Percentiles rank a stretch among this genome's conserved stretches.
These are phyloP conservation scores for Tyrophagus putrescentiae DNA, from an alignment of 1,140 invertebrate genomes.

Conservation along the genomic window DNA sequence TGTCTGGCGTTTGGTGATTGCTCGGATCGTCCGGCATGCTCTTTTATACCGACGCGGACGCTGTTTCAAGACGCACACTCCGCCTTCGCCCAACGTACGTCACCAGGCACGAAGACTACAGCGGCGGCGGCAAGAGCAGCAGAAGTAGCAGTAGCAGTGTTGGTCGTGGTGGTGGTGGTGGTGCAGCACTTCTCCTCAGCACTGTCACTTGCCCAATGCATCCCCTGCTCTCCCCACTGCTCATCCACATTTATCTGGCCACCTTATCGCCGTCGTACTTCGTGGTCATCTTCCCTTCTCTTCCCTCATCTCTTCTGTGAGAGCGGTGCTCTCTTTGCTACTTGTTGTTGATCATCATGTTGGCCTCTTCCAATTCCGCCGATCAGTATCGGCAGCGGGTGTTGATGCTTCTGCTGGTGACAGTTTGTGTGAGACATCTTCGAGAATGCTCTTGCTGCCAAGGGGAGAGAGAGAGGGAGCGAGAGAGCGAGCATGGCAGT, in stretches of 20 bases:
- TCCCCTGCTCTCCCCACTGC: background rate
- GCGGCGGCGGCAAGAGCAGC: too few relatives aligned
- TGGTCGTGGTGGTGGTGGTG: too few relatives aligned
- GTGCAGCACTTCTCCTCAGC: background rate
- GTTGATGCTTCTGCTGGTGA: too few relatives aligned
- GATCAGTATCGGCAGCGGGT: background rate
- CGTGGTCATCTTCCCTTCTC: conserved; percentile 2
- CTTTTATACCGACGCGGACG: conserved; percentile 4
- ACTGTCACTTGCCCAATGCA: background rate
- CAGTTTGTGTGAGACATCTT: too few relatives aligned
- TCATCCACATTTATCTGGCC: conserved; percentile 4
- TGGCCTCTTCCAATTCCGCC: conserved; percentile 11
- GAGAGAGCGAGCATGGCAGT: too few relatives aligned
- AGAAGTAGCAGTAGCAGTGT: too few relatives aligned
- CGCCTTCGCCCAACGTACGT: background rate
- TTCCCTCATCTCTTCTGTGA: too few relatives aligned
- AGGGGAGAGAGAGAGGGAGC: too few relatives aligned
- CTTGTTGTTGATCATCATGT: too few relatives aligned
- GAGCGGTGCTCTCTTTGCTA: too few relatives aligned
- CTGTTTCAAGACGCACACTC: conserved; percentile 12
- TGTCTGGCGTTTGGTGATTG: background rate
- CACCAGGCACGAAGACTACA: too few relatives aligned
- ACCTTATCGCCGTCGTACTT: background rate
- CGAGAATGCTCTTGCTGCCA: too few relatives aligned
- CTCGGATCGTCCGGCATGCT: background rate